These are phyloP conservation scores for Clarias fuscus DNA, from an alignment of 2,797 vertebrate genomes.

Conservation along the genomic window DNA sequence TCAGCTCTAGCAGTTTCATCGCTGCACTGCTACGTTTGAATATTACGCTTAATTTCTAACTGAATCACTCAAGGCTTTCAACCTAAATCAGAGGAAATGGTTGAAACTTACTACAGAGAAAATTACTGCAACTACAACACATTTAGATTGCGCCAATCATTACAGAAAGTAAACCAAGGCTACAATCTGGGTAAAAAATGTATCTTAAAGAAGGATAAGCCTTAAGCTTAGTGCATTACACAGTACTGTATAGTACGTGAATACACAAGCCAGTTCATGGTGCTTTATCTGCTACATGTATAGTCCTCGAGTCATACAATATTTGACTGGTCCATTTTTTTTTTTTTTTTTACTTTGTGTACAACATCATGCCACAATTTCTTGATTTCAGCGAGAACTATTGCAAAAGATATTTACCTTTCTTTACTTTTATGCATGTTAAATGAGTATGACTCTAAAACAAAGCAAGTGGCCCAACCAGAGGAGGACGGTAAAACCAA, in stretches of 20 bases:
- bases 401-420: too few species aligned
- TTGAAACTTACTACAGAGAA: neutral
- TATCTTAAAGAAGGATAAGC: neutral
- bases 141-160: neutral
- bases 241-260: neutral
- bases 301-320: too few species aligned
- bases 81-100: constrained; percentile 4
- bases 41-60: neutral
- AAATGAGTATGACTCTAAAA: too few species aligned
- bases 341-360: too few species aligned
- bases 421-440: too few species aligned
- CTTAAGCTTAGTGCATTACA: neutral
- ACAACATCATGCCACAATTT: too few species aligned
- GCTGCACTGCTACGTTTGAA: neutral
- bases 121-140: neutral
- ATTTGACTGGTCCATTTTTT: too few species aligned
- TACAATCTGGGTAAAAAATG: neutral
- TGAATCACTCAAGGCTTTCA: neutral
- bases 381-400: too few species aligned
- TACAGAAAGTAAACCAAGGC: too few species aligned
- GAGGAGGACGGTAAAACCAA: too few species aligned
- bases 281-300: neutral
- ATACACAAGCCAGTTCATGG: neutral
- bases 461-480: too few species aligned
- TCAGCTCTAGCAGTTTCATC: neutral